Evolutionary conservation across 2,888 invertebrate genomes (phyloP).

Genomic region (Amphipyra tragopoginis): DNA sequence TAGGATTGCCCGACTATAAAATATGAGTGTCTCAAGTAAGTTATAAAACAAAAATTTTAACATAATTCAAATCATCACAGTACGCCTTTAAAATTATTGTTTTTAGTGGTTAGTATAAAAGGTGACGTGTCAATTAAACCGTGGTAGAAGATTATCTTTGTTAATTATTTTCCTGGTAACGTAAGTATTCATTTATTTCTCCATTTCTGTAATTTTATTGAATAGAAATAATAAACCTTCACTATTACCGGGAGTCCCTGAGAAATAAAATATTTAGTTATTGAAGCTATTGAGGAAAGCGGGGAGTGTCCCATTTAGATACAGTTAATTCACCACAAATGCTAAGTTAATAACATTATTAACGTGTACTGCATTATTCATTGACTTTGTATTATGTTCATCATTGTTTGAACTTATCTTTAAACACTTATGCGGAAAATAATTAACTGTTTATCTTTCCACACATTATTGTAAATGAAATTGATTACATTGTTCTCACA

Average conservation of each 20-base stretch:
- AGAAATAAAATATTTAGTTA: neutral
- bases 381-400: too few species aligned
- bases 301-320: slow-evolving; percentile 35
- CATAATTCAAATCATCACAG: too few species aligned
- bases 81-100: neutral
- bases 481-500: too few species aligned
- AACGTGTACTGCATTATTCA: neutral
- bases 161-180: slow-evolving; percentile 33
- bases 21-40: too few species aligned
- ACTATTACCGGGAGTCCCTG: slow-evolving; percentile 19
- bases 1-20: too few species aligned
- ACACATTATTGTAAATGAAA: too few species aligned
- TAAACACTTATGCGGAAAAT: too few species aligned
- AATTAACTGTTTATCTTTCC: too few species aligned
- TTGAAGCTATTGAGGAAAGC: slow-evolving; percentile 8
- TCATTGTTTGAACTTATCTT: too few species aligned
- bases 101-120: neutral
- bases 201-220: slow-evolving; percentile 12
- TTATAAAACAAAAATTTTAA: too few species aligned
- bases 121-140: neutral
- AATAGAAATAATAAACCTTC: neutral
- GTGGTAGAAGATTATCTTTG: slow-evolving; percentile 10
- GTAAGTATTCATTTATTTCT: slow-evolving; percentile 1
- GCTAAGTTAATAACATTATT: neutral
- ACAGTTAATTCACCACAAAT: neutral